Conservation (phyloP, 1,140 invertebrate genomes). For the Pararge aegeria region DNA sequence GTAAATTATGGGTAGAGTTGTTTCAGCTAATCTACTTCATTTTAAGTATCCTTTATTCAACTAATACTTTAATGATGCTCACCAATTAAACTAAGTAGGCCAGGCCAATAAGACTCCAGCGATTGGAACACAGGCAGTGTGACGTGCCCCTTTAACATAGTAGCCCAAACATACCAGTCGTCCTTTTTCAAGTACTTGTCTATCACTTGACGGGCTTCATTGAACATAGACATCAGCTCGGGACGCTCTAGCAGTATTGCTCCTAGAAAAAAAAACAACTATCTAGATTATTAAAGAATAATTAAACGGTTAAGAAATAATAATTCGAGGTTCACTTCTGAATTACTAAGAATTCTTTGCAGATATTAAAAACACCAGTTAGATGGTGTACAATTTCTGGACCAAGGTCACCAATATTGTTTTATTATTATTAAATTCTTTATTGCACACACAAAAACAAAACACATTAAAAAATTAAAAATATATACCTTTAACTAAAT, state of each 20-base stretch:
- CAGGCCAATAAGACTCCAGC: slow-evolving; percentile 99
- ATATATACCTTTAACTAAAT: slow-evolving; percentile 92
- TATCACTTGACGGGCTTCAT: slow-evolving; percentile 89
- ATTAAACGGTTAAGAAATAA: too few species aligned
- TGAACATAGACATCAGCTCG: slow-evolving; percentile 94
- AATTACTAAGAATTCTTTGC: too few species aligned
- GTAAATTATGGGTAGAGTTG: too few species aligned
- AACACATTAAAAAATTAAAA: neutral
- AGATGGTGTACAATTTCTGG: too few species aligned
- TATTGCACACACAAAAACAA: too few species aligned
- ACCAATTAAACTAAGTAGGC: slow-evolving; percentile 94
- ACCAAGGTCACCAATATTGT: too few species aligned
- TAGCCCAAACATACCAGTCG: slow-evolving; percentile 98
- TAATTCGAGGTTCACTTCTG: too few species aligned
- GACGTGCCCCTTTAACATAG: slow-evolving; percentile 96
- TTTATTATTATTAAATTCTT: too few species aligned
- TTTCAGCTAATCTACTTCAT: too few species aligned
- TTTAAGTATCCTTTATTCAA: too few species aligned
- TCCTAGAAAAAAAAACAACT: slow-evolving; percentile 58
- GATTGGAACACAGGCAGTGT: slow-evolving; percentile 98
- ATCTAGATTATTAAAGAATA: neutral
- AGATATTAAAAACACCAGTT: too few species aligned
- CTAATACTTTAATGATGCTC: slow-evolving; percentile 43
- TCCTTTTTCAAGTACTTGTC: slow-evolving; percentile 95
- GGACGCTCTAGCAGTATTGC: slow-evolving; percentile 90